Conservation (phyloP, 2,797 vertebrate species). For the Artibeus lituratus region DNA sequence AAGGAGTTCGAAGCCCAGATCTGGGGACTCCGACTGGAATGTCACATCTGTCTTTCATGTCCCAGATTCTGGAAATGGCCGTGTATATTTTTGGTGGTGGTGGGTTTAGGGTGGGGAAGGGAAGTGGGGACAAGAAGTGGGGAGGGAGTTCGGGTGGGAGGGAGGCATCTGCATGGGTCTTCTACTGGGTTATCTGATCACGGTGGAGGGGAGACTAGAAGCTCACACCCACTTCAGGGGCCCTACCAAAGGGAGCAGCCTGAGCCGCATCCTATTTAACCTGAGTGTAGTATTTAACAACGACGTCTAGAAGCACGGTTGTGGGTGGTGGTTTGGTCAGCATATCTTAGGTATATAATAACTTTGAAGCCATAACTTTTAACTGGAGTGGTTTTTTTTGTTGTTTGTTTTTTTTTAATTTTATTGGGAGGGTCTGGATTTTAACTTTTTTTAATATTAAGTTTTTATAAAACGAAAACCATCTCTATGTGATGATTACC, state of each 20-base stretch:
- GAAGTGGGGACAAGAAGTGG: not conserved
- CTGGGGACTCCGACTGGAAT: conserved; percentile 56
- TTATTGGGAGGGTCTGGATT: conserved; percentile 83
- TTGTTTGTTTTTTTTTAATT: conserved; percentile 64
- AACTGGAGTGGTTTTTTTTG: conserved; percentile 83
- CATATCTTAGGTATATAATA: conserved; percentile 75
- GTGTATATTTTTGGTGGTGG: conserved; percentile 74
- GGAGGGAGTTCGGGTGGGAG: conserved; percentile 42
- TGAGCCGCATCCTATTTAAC: conserved; percentile 11
- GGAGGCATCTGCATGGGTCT: conserved; percentile 77
- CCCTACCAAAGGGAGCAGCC: conserved; percentile 5
- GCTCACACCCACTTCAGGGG: conserved; percentile 53
- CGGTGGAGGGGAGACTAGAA: conserved; percentile 63
- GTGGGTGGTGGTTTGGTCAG: conserved; percentile 71
- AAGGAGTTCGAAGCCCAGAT: conserved; percentile 25
- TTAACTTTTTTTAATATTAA: conserved; percentile 85
- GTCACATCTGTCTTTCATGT: conserved; percentile 59
- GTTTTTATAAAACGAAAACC: conserved; percentile 85
- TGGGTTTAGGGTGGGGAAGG: conserved; percentile 55
- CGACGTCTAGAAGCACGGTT: conserved; percentile 30
- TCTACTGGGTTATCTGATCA: conserved; percentile 62
- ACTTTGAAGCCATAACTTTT: conserved; percentile 88
- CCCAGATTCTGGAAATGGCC: conserved; percentile 77
- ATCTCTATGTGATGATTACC: conserved; percentile 82
- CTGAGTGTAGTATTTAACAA: not conserved